A percentile compares a stretch with the other conserved stretches of the same genome.
Evolutionary conservation across 2,113 vertebrate species (phyloP).

Genomic region (Arenaria interpres): DNA sequence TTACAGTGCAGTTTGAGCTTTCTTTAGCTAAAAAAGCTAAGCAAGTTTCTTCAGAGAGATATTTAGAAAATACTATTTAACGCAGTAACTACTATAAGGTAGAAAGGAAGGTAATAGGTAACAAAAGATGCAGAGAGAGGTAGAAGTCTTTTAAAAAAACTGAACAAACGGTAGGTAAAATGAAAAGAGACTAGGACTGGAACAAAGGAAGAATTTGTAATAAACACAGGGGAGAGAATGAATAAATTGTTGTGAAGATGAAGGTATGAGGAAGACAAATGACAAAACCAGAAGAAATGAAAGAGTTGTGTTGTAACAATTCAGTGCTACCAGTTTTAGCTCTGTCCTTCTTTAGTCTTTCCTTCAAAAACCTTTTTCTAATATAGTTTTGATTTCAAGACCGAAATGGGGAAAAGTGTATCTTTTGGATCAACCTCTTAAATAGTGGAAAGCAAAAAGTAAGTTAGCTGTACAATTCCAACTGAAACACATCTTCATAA

Average conservation of each 20-base stretch:
- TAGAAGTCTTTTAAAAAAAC: background rate
- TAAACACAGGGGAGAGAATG: background rate
- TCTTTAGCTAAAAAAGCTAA: background rate
- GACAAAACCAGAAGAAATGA: background rate
- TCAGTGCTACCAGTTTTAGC: background rate
- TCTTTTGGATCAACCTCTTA: background rate
- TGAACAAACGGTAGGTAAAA: background rate
- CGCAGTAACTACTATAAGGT: background rate
- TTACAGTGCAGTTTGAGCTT: background rate
- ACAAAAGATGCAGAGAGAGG: background rate
- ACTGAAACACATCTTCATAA: background rate
- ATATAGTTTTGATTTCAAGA: background rate
- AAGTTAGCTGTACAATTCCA: background rate
- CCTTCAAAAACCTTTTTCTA: background rate
- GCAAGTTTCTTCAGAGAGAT: background rate
- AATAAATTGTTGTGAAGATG: background rate
- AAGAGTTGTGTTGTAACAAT: background rate
- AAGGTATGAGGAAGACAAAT: background rate
- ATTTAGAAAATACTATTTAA: background rate
- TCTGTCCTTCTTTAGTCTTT: background rate
- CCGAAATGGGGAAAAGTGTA: background rate
- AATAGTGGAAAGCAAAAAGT: background rate
- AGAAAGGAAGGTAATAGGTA: background rate
- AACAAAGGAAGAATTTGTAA: background rate
- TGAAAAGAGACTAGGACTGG: background rate